phyloP scores from a whole-genome alignment of 2,113 vertebrate genomes.

The Solea solea region DNA sequence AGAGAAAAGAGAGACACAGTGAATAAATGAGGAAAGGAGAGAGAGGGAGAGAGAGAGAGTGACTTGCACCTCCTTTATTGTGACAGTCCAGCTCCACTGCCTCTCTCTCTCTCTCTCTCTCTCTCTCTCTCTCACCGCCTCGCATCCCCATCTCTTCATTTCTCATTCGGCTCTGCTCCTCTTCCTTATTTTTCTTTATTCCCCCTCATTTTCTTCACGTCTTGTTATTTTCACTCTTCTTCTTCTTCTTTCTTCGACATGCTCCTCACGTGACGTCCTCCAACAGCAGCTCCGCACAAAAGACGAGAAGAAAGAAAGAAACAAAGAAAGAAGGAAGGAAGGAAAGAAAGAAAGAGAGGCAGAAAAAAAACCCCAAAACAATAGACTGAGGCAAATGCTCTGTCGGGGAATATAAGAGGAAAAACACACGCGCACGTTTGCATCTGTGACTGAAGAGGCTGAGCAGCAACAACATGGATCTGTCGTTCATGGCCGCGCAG shows the following conservation, averaged over 20 bases:
- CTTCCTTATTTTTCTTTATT: neutral
- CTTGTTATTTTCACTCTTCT: neutral
- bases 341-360: neutral
- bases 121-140: conserved; percentile 27
- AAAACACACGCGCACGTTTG: conserved; percentile 27
- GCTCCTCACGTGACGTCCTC: conserved; percentile 54
- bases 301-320: neutral
- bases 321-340: neutral
- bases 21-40: conserved; percentile 1
- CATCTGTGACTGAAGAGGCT: conserved; percentile 54
- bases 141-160: conserved; percentile 37
- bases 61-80: conserved; percentile 45
- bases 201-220: conserved; percentile 9
- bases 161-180: conserved; percentile 34
- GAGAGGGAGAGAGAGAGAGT: conserved; percentile 11
- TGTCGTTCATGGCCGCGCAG: conserved; percentile 97
- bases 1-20: conserved; percentile 2
- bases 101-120: conserved; percentile 3
- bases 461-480: conserved; percentile 87
- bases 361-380: neutral
- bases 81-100: conserved; percentile 37
- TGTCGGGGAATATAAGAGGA: conserved; percentile 42
- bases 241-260: conserved; percentile 32
- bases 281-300: conserved; percentile 15
- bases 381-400: conserved; percentile 52